These are phyloP conservation scores for Jordanella pulchra DNA, from an alignment of 2,797 vertebrate genomes.

Conservation along the genomic window DNA sequence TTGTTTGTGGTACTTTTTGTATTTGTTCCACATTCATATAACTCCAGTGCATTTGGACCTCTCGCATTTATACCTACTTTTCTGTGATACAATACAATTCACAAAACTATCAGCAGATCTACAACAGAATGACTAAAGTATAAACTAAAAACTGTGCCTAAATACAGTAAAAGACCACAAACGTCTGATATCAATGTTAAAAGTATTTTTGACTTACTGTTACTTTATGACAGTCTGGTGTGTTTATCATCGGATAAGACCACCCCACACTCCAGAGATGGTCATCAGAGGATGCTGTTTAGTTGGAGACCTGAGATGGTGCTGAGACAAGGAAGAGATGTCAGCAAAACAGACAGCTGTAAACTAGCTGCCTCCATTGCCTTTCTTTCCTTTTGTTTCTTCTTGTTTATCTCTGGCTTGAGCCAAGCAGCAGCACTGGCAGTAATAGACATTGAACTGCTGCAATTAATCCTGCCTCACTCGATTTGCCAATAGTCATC, in stretches of 20 bases:
- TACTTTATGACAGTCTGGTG: background rate
- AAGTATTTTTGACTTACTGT: background rate
- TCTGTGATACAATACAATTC: no score
- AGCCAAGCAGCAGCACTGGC: slow-evolving; percentile 62
- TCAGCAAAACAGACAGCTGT: slow-evolving; percentile 48
- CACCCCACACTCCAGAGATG: slow-evolving; percentile 18
- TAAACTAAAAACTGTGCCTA: no score
- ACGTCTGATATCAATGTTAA: no score
- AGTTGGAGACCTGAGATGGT: slow-evolving; percentile 52
- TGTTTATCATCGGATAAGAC: slow-evolving; percentile 31
- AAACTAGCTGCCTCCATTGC: slow-evolving; percentile 26
- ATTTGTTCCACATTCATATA: no score
- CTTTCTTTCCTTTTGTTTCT: background rate
- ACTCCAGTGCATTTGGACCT: no score
- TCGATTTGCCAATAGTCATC: slow-evolving; percentile 76
- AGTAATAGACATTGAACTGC: slow-evolving; percentile 74
- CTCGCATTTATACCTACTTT: no score
- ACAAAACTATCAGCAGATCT: no score
- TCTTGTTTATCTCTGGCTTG: slow-evolving; percentile 15
- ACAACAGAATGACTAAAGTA: no score
- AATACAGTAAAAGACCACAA: no score
- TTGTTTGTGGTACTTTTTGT: no score
- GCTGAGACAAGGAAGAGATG: slow-evolving; percentile 56
- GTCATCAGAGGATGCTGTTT: slow-evolving; percentile 23
- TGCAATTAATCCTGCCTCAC: slow-evolving; percentile 73